Conservation (phyloP, 2,113 vertebrate species). For the Quiscalus mexicanus region DNA sequence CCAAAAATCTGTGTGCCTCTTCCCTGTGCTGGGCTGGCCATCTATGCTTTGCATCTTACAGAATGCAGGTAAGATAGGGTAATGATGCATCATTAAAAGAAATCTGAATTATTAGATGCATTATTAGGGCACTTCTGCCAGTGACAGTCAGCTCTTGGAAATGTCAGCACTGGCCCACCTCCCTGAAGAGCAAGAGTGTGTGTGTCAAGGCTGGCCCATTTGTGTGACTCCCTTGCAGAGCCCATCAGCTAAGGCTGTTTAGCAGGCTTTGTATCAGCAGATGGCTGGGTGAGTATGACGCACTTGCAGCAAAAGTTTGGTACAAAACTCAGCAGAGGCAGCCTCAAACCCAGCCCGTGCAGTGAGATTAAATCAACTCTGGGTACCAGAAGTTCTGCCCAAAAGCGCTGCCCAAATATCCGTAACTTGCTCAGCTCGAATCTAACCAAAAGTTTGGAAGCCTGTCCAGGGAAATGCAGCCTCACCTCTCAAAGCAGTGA, state of each 20-base stretch:
- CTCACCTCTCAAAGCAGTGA: not conserved
- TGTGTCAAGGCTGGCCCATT: not conserved
- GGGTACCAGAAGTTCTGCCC: fast-evolving
- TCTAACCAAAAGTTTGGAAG: not conserved
- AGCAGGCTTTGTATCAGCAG: not conserved
- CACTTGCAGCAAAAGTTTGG: not conserved
- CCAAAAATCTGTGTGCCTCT: not conserved
- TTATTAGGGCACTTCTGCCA: not conserved
- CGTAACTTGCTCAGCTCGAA: fast-evolving
- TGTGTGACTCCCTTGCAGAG: fast-evolving
- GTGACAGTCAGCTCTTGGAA: not conserved
- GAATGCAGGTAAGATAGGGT: not conserved
- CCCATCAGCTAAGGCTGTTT: fast-evolving
- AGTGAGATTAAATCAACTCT: fast-evolving
- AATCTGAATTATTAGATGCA: not conserved
- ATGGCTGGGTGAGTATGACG: not conserved
- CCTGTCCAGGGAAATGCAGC: not conserved
- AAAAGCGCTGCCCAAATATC: not conserved
- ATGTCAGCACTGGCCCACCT: not conserved
- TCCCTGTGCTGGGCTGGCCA: not conserved
- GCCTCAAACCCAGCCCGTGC: not conserved
- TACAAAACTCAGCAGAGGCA: not conserved
- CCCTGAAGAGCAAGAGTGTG: not conserved
- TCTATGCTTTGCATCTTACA: not conserved
- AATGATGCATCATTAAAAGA: fast-evolving